Base-by-base conservation (phyloP, 2,797 vertebrate species). In the Manis pentadactyla region DNA sequence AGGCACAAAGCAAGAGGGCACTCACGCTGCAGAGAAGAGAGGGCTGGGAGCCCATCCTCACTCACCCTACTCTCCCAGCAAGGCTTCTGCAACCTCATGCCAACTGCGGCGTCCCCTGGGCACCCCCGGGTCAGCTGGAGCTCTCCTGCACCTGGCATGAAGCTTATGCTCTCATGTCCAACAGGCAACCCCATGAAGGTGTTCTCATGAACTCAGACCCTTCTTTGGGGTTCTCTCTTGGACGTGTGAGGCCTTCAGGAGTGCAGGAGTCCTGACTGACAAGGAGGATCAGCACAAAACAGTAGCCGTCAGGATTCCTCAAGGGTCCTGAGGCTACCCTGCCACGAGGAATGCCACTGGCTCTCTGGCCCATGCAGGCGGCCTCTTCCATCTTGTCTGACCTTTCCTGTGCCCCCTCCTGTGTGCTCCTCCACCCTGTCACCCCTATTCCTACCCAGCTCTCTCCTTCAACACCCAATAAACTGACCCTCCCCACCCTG, bases 401-500 rank as follows among this genome's bases (percentile, higher is more conserved):
- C 13, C 21, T 27, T 55, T 59, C 81, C 31, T 29, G 34, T 37
- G 17, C 9, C 17, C 25, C 63, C 18, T 51, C 63, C 63, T 75
- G 4, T 84, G 4, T 0, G 66, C 21, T 79, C 42, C 8, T 39
- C 21, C 25, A 15, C n/a, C 11, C 1, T 63, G 68, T 93, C 73
- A 46, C 17, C 42, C 46, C 57, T 49, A 17, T 19, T 51, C 29
- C 53, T 46, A 42, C 69, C 15, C 31, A 55, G 87, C 49, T 89
- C 61, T 55, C 13, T 31, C 57, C 31, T 57, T 83, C 49, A 61
- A 53, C 5, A 46, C 73, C 42, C 71, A 57, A 87, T 49, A 49
- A 59, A n/a, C 0, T 4, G 18, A 12, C 23, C 17, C 34, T n/a
- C 53, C 0, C 31, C 31, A 49, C 13, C 18, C 3, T 7, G 29